Percentiles rank a stretch among this genome's conserved stretches.
Evolutionary conservation across 2,797 vertebrate genomes (phyloP).

Genomic region (Malurus splendens): DNA sequence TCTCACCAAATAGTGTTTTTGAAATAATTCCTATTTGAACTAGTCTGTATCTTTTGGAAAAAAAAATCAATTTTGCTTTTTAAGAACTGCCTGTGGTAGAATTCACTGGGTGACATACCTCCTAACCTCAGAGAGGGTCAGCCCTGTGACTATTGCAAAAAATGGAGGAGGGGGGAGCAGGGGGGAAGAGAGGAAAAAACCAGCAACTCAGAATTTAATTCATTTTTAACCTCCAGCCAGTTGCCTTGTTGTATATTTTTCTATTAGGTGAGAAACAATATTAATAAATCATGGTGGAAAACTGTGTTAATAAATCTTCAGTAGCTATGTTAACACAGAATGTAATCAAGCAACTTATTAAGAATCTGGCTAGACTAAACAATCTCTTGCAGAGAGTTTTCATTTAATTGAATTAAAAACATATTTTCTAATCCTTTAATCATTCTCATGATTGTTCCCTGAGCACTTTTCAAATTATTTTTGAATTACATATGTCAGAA

Average conservation of each 20-base stretch:
- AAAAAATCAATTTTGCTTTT: not conserved
- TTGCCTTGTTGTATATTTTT: not conserved
- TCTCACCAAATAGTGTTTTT: not conserved
- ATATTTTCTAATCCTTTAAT: not conserved
- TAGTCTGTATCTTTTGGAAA: not conserved
- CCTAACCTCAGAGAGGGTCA: not conserved
- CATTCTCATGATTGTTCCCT: not conserved
- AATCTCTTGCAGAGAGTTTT: not conserved
- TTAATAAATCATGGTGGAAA: not conserved
- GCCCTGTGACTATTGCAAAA: not conserved
- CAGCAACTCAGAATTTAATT: not conserved
- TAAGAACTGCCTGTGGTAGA: not conserved
- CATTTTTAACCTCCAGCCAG: not conserved
- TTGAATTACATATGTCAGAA: not conserved
- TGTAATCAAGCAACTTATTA: constrained; percentile 3
- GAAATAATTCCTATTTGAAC: not conserved
- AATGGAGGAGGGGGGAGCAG: not conserved
- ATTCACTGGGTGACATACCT: not conserved
- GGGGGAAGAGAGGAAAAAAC: not conserved
- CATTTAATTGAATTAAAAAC: constrained; percentile 31
- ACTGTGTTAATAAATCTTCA: not conserved
- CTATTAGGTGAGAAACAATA: not conserved
- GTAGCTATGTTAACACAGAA: not conserved
- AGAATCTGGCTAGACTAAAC: not conserved
- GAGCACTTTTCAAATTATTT: constrained; percentile 12